phyloP scores from a whole-genome alignment of 2,888 invertebrate genomes.

The Melangyna quadrimaculata region DNA sequence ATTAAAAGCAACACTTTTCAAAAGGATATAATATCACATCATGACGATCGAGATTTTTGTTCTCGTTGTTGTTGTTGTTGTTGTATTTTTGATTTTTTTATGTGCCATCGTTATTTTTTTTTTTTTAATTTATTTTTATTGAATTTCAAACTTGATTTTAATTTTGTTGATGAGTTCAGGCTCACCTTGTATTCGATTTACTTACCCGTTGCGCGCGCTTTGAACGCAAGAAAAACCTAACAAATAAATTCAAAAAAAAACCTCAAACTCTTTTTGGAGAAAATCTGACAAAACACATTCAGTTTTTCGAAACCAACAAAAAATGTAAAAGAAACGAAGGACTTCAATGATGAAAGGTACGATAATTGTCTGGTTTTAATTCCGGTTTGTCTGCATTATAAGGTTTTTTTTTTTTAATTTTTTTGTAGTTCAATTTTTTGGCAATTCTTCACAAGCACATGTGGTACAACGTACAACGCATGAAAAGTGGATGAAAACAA shows the following conservation, averaged over 20 bases:
- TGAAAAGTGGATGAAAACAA: constrained; percentile 59
- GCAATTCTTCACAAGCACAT: constrained; percentile 39
- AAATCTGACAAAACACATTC: constrained; percentile 62
- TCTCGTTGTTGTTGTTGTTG: neutral
- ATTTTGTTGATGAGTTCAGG: constrained; percentile 70
- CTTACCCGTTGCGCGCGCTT: constrained; percentile 69
- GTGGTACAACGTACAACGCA: constrained; percentile 59
- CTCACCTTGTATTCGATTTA: constrained; percentile 70
- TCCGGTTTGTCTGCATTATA: constrained; percentile 68
- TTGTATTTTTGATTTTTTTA: constrained; percentile 4
- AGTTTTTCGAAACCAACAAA: neutral
- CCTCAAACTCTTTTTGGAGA: constrained; percentile 37
- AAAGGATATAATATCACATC: constrained; percentile 42
- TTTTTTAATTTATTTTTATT: constrained; percentile 30
- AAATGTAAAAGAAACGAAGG: neutral
- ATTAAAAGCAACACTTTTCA: constrained; percentile 64
- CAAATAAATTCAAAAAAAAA: constrained; percentile 5
- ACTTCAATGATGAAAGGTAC: constrained; percentile 58
- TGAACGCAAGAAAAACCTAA: constrained; percentile 55
- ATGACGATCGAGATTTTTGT: neutral
- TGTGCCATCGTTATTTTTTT: neutral
- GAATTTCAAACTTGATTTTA: constrained; percentile 70
- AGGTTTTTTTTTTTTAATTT: neutral
- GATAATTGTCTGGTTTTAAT: constrained; percentile 69
- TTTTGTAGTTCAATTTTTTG: constrained; percentile 13